These are phyloP conservation scores for Oegoconia quadripuncta DNA, from an alignment of 2,888 invertebrate species.

Conservation along the genomic window DNA sequence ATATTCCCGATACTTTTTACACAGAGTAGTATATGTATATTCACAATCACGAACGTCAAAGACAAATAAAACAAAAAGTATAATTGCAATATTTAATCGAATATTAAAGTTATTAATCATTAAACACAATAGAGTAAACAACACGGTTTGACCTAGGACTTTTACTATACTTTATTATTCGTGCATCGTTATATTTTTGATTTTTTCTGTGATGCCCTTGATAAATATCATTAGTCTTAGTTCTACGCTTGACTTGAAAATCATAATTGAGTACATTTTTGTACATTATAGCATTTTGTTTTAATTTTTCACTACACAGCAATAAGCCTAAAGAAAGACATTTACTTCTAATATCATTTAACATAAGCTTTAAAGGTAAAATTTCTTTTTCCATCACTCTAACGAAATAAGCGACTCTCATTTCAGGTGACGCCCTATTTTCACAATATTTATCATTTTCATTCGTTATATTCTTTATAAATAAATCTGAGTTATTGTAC, in stretches of 20 bases:
- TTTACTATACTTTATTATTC: conserved; percentile 10
- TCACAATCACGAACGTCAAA: too few relatives aligned
- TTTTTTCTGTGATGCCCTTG: not conserved
- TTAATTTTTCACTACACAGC: conserved; percentile 11
- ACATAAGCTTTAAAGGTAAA: conserved; percentile 47
- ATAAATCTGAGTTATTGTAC: too few relatives aligned
- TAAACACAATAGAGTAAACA: conserved; percentile 61
- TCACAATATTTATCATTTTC: too few relatives aligned
- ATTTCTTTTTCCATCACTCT: conserved; percentile 54
- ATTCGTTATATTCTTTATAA: too few relatives aligned
- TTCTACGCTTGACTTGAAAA: not conserved
- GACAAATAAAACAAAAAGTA: conserved; percentile 7
- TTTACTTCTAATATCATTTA: conserved; percentile 50
- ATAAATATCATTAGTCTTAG: not conserved
- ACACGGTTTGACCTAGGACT: conserved; percentile 52
- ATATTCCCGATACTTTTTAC: too few relatives aligned
- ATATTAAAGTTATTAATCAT: conserved; percentile 34
- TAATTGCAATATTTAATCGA: conserved; percentile 6
- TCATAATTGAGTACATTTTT: conserved; percentile 16
- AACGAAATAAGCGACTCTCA: conserved; percentile 43
- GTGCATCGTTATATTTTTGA: not conserved
- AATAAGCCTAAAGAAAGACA: conserved; percentile 40
- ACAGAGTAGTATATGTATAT: too few relatives aligned
- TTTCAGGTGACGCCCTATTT: conserved; percentile 28
- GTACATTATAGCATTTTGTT: conserved; percentile 15